phyloP scores from a whole-genome alignment of 1,140 invertebrate species.

The Drepana arcuata region DNA sequence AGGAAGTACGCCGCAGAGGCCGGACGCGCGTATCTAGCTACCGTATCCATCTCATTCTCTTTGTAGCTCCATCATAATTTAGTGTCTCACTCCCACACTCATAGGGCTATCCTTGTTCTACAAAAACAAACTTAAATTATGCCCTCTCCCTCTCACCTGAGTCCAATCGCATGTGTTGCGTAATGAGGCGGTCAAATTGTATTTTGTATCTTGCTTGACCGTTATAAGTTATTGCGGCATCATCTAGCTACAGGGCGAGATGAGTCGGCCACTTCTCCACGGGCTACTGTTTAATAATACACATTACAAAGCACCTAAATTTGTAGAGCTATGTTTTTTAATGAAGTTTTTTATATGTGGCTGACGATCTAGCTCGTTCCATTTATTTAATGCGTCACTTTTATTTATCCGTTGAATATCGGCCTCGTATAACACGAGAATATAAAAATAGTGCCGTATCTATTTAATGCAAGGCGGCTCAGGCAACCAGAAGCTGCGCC shows the following conservation, averaged over 20 bases:
- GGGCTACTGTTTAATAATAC: slow-evolving; percentile 35
- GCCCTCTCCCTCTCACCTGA: slow-evolving; percentile 34
- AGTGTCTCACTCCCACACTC: slow-evolving; percentile 30
- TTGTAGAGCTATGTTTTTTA: too few species aligned
- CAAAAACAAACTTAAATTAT: slow-evolving; percentile 17
- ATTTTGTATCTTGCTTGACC: slow-evolving; percentile 56
- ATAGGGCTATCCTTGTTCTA: slow-evolving; percentile 27
- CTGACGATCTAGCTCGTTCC: too few species aligned
- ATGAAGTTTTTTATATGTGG: too few species aligned
- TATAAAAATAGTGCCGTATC: too few species aligned
- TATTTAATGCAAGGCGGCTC: too few species aligned
- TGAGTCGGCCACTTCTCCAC: slow-evolving; percentile 6
- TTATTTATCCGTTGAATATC: too few species aligned
- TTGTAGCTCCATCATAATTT: slow-evolving; percentile 43
- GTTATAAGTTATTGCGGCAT: slow-evolving; percentile 50
- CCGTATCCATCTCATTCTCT: slow-evolving; percentile 55
- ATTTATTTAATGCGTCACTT: too few species aligned
- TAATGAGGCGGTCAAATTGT: slow-evolving; percentile 59
- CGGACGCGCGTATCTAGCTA: slow-evolving; percentile 67
- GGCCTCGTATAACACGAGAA: too few species aligned
- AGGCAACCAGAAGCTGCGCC: slow-evolving; percentile 20
- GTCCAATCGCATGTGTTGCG: slow-evolving; percentile 35
- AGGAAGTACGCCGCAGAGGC: slow-evolving; percentile 56
- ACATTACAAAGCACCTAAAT: slow-evolving; percentile 18
- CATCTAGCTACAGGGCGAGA: slow-evolving; percentile 19